phyloP scores from a whole-genome alignment of 2,888 invertebrate genomes.

The Invenusta paracnida region DNA sequence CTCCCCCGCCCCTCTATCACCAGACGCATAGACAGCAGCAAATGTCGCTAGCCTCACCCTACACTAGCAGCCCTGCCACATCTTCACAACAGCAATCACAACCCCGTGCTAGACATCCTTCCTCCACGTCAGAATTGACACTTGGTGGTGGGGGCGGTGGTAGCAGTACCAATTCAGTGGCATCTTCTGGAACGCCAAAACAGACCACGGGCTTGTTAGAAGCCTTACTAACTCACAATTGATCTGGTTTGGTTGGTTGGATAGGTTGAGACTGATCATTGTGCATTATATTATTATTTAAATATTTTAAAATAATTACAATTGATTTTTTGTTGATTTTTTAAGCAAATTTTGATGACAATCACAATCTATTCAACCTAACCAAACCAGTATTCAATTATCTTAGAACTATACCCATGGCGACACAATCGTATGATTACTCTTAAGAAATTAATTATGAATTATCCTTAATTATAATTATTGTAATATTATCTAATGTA shows the following conservation, averaged over 20 bases:
- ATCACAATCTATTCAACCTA: too few relatives aligned
- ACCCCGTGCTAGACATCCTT: background rate
- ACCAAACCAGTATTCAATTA: too few relatives aligned
- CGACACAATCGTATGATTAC: too few relatives aligned
- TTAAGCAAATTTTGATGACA: too few relatives aligned
- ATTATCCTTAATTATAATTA: background rate
- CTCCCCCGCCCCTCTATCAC: background rate
- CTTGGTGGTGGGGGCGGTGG: background rate
- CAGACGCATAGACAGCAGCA: background rate
- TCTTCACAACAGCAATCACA: too few relatives aligned
- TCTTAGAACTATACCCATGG: too few relatives aligned
- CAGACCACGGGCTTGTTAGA: constrained; percentile 4
- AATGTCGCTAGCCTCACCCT: background rate
- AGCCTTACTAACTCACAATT: background rate
- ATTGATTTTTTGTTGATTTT: too few relatives aligned
- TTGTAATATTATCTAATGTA: background rate
- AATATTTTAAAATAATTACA: too few relatives aligned
- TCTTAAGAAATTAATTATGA: too few relatives aligned
- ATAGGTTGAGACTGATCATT: background rate
- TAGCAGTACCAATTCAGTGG: too few relatives aligned
- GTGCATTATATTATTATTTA: background rate
- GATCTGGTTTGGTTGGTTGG: too few relatives aligned
- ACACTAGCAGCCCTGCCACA: background rate
- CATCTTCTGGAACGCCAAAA: background rate
- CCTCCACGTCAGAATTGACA: background rate